Base-by-base conservation (phyloP, 2,113 vertebrate species). In the Chlorocebus sabaeus region DNA sequence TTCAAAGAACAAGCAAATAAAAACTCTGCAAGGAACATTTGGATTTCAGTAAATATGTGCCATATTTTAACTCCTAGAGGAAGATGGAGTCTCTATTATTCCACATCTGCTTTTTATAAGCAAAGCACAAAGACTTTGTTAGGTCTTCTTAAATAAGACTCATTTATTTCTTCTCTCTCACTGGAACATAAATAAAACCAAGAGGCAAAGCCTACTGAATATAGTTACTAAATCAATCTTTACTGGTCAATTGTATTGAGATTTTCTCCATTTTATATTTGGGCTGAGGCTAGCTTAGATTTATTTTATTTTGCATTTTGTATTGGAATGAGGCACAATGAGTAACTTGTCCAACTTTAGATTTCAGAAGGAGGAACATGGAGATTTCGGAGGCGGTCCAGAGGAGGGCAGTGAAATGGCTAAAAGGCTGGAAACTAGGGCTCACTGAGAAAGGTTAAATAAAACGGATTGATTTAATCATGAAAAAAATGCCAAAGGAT, bases 151-250 rank as follows among this genome's bases (percentile, higher is more conserved):
- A 86, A 93, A 67, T 1, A 76, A 83, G 67, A 59, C 48, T 72
- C 84, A 45, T 81, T 93, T 89, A 88, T 89, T 89, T 91, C 80
- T 79, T 30, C 25, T 86, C 32, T 75, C 43, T 95, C 38, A 3
- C 48, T 86, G 55, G 61, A 59, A 97, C 93, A 93, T 84, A 94
- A 96, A 81, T 93, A 89, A 90, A 92, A 67, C 22, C 50, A 59
- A 95, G 75, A 92, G 43, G 48, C 38, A 93, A 81, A 91, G 25
- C 30, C 50, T 87, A 38, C 40, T 93, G 61, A 85, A 90, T 59
- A 18, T 16, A 85, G 45, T 86, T 76, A 61, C n/a, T 59, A 73
- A 94, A 75, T 87, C 70, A 67, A 45, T 61, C 20, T 78, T 86
- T 92, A 32, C 25, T 82, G 45, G 27, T 90, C 81, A 50, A 32